Conservation (phyloP, 2,113 vertebrate genomes). For the Xenopus tropicalis region UCB_Xtro_10.0 CM004445.2:65884501-65885000, state of each 20-base stretch:
- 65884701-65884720: neutral
- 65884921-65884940: too few relatives aligned
- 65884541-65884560: neutral
- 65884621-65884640: neutral
- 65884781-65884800: too few relatives aligned
- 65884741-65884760: neutral
- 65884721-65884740: neutral
- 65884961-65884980: too few relatives aligned
- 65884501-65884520: conserved; percentile 16
- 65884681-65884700: neutral
- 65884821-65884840: too few relatives aligned
- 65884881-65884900: too few relatives aligned
- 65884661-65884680: neutral
- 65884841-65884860: too few relatives aligned
- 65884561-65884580: conserved; percentile 15
- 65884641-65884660: neutral
- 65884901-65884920: too few relatives aligned
- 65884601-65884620: neutral
- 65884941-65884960: too few relatives aligned
- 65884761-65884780: too few relatives aligned
- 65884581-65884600: neutral
- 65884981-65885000: too few relatives aligned
- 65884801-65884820: too few relatives aligned
- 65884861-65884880: too few relatives aligned
- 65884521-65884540: neutral